Base-by-base conservation (phyloP, 1,140 invertebrate genomes). In the Penaeus vannamei region DNA sequence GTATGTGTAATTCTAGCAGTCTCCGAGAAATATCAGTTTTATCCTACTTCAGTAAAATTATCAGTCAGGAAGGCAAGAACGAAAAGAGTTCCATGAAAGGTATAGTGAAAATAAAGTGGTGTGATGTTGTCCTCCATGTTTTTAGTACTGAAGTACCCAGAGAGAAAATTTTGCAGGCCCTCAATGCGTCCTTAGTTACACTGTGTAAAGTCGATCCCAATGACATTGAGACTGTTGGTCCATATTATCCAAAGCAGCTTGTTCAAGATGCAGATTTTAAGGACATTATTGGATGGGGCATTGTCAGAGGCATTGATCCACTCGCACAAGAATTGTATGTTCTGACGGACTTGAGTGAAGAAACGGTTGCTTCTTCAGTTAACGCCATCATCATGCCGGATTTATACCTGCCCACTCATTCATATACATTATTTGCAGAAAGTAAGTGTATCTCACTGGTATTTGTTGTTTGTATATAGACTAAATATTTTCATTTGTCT, bases 81-180 rank as follows among this genome's bases (percentile, higher is more conserved):
- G 7, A 42, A 26, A 79, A 20, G 17, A 53, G 10, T n/a, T 59
- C 42, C 17, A 76, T 26, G 29, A 76, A 64, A 90, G 85, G 59
- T 20, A 46, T 19, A 36, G 22, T 89, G 32, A 84, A 26, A 77
- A 26, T 90, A n/a, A 66, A 81, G 23, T 91, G 79, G 90, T 32
- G n/a, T 64, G 84, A 12, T 46, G 59, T 86, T 36, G 87, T 59
- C 23, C 61, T 88, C 19, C n/a, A 82, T 92, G 94, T 95, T 90
- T 96, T 96, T 91, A 97, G 92, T 62, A 97, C 94, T 93, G 97
- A 96, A 90, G 97, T 93, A 42, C 97, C 93, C 2, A 96, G 96
- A 77, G 95, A 94, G 8, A 95, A 92, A 89, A 95, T 94, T 84
- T 95, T 94, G 17, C 94, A 95, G 10, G 95, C 95, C 91, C 93